phyloP scores from a whole-genome alignment of 2,797 vertebrate species.

The Spea hammondii region DNA sequence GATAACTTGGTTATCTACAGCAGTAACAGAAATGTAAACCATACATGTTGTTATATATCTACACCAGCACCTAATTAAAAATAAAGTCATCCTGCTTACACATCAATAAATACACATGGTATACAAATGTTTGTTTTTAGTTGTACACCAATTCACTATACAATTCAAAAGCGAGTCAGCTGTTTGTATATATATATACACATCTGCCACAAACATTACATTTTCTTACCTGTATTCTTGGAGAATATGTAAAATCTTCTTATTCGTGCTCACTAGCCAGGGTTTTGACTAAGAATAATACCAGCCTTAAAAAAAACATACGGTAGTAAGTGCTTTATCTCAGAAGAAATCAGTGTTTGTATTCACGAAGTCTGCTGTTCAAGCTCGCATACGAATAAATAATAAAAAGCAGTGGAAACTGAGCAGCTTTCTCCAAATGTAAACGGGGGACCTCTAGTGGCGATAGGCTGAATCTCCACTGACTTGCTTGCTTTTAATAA shows the following conservation, averaged over 20 bases:
- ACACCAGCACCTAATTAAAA: background rate
- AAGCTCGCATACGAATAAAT: conserved; percentile 75
- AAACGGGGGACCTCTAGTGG: conserved; percentile 73
- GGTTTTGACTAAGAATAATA: conserved; percentile 55
- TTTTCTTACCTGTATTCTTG: conserved; percentile 73
- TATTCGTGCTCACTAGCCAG: conserved; percentile 54
- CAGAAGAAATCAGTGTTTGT: conserved; percentile 65
- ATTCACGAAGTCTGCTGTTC: conserved; percentile 67
- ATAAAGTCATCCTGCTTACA: background rate
- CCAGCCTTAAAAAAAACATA: conserved; percentile 62
- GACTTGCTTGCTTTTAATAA: conserved; percentile 11
- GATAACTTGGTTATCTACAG: conserved; percentile 50
- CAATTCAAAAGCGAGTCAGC: no score
- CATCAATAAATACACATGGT: background rate
- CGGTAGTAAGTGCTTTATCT: conserved; percentile 58
- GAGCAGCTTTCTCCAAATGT: conserved; percentile 61
- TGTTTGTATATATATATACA: background rate
- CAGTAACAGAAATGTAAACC: conserved; percentile 52
- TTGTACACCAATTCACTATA: no score
- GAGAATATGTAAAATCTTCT: conserved; percentile 59
- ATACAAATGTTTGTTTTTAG: no score
- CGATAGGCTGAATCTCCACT: conserved; percentile 56
- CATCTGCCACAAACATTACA: conserved; percentile 48
- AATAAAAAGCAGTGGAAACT: conserved; percentile 64
- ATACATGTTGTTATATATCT: background rate